These are phyloP conservation scores for Capreolus pygargus DNA, from an alignment of 2,113 vertebrate genomes.

Conservation along the genomic window DNA sequence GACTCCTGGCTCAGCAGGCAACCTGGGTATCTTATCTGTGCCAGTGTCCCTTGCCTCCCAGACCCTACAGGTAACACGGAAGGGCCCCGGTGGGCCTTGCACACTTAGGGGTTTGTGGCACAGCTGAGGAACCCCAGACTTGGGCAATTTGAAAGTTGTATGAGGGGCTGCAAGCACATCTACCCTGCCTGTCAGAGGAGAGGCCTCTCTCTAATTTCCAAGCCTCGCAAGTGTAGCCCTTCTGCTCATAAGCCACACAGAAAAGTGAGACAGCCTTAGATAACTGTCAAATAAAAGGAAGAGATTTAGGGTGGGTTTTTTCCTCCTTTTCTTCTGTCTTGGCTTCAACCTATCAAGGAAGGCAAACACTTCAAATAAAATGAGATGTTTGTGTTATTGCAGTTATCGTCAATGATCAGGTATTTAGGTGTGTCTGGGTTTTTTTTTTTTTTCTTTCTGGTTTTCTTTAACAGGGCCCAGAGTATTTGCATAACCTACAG, in stretches of 20 bases:
- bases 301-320: neutral
- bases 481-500: neutral
- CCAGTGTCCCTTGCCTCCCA: no score
- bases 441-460: neutral
- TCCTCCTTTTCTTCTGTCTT: neutral
- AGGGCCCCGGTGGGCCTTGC: neutral
- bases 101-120: neutral
- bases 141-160: neutral
- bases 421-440: neutral
- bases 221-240: neutral
- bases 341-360: neutral
- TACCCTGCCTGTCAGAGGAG: neutral
- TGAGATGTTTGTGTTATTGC: neutral
- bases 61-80: neutral
- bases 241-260: neutral
- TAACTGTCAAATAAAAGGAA: neutral
- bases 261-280: neutral
- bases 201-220: neutral
- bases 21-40: neutral
- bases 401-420: neutral
- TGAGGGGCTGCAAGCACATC: neutral
- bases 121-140: neutral
- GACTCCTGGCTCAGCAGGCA: neutral
- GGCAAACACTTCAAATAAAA: neutral
- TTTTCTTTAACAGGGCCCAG: neutral